Percentiles rank a stretch among this genome's conserved stretches.
phyloP scores from a whole-genome alignment of 2,888 invertebrate genomes.

The Pilophorus perplexus region DNA sequence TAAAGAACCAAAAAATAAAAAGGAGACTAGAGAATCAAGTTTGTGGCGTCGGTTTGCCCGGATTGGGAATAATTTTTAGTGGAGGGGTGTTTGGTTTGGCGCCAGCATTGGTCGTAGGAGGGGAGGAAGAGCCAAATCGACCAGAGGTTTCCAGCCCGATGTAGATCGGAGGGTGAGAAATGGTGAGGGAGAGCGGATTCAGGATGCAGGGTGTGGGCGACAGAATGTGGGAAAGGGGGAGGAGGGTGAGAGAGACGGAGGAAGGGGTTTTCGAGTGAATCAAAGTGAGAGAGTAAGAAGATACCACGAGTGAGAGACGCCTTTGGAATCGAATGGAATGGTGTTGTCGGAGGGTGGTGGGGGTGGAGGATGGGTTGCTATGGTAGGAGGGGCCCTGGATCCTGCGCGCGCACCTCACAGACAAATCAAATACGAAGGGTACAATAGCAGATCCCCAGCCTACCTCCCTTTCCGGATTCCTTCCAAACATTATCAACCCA shows the following conservation, averaged over 20 bases:
- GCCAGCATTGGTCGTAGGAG: background rate
- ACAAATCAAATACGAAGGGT: slow-evolving; percentile 32
- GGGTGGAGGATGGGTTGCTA: slow-evolving; percentile 1
- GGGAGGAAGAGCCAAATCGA: slow-evolving; percentile 8
- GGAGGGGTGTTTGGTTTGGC: slow-evolving; percentile 26
- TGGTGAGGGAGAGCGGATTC: too few species aligned
- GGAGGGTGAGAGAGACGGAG: background rate
- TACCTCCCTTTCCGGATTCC: slow-evolving; percentile 8
- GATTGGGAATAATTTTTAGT: slow-evolving; percentile 22
- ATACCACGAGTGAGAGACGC: background rate
- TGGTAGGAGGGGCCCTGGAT: background rate
- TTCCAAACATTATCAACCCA: slow-evolving; percentile 31
- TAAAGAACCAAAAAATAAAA: too few species aligned
- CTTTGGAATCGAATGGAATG: background rate
- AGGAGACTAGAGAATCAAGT: too few species aligned
- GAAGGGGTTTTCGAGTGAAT: background rate
- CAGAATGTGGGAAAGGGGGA: too few species aligned
- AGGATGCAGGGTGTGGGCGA: too few species aligned
- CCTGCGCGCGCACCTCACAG: slow-evolving; percentile 23
- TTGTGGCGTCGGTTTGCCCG: background rate
- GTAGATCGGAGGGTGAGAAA: too few species aligned
- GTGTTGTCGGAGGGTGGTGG: background rate
- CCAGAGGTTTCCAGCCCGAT: background rate
- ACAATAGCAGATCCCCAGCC: slow-evolving; percentile 28
- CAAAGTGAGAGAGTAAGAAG: background rate